These are phyloP conservation scores for Catharus bicknelli DNA, from an alignment of 2,113 vertebrate genomes.

Conservation along the genomic window DNA sequence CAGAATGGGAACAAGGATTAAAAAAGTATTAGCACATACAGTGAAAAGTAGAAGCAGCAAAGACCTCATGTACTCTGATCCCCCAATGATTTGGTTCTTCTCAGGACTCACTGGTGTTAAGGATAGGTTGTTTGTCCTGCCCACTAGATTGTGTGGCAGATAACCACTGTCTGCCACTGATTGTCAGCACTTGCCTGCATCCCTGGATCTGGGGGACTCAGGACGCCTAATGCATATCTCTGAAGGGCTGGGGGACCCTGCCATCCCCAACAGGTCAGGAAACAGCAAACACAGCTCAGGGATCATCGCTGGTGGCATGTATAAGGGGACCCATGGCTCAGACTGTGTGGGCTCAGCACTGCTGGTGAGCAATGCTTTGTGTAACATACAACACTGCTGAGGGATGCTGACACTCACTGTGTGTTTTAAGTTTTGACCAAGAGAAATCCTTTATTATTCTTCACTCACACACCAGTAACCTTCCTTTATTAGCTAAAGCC, in stretches of 20 bases:
- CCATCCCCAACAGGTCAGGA: not conserved
- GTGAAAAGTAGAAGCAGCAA: not conserved
- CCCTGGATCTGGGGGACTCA: not conserved
- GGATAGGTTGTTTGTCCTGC: accelerated
- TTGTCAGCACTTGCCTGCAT: not conserved
- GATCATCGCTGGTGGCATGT: accelerated
- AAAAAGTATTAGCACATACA: not conserved
- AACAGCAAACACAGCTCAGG: not conserved
- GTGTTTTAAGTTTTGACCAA: not conserved
- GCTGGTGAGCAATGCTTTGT: not conserved
- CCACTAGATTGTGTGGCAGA: not conserved
- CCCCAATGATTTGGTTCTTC: not conserved
- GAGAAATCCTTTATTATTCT: not conserved
- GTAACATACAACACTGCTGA: not conserved
- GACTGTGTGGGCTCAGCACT: not conserved
- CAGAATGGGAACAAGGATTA: not conserved
- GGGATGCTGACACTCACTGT: not conserved
- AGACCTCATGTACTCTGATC: not conserved
- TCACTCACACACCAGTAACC: not conserved
- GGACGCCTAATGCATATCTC: not conserved
- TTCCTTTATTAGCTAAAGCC: not conserved
- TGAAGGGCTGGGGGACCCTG: not conserved
- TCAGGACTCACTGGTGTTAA: not conserved
- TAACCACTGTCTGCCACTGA: not conserved
- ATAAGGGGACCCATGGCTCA: accelerated